Evolutionary conservation across 2,797 vertebrate genomes (phyloP).

Genomic region (Myiothlypis chrysogaster): DNA sequence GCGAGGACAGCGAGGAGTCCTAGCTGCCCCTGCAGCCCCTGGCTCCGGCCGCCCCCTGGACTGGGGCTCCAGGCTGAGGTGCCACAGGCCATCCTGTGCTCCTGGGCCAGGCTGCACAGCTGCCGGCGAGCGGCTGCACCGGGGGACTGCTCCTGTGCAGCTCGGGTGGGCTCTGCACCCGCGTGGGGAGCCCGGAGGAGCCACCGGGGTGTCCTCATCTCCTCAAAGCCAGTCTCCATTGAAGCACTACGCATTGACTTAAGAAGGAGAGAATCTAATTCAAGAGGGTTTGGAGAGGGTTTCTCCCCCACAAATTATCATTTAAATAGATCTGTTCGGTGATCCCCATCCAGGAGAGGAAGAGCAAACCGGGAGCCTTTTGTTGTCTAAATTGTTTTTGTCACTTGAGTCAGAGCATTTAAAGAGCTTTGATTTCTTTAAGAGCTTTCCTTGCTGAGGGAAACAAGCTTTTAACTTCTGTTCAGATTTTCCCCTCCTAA

Average conservation of each 20-base stretch:
- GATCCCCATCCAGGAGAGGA: slow-evolving; percentile 5
- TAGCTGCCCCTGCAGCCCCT: slow-evolving; percentile 65
- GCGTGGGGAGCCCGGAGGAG: rapidly evolving
- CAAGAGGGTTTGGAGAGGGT: background rate
- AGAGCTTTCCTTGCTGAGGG: slow-evolving; percentile 17
- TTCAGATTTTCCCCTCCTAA: background rate
- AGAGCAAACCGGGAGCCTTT: slow-evolving; percentile 12
- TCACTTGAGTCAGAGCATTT: slow-evolving; percentile 39
- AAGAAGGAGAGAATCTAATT: slow-evolving; percentile 28
- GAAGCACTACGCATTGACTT: background rate
- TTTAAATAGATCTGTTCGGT: slow-evolving; percentile 52
- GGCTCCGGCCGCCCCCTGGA: rapidly evolving
- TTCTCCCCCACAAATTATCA: slow-evolving; percentile 43
- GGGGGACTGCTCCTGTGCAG: background rate
- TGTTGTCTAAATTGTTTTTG: slow-evolving; percentile 61
- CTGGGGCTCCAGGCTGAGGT: rapidly evolving
- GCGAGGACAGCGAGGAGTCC: slow-evolving; percentile 84
- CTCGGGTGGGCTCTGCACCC: background rate
- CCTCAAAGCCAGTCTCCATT: background rate
- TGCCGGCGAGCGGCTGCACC: rapidly evolving
- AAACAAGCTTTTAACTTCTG: slow-evolving; percentile 17
- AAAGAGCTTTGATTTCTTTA: slow-evolving; percentile 51
- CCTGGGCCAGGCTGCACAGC: rapidly evolving
- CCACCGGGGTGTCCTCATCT: background rate
- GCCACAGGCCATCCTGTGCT: rapidly evolving